phyloP scores from a whole-genome alignment of 2,888 invertebrate species.

The Spodoptera littoralis region DNA sequence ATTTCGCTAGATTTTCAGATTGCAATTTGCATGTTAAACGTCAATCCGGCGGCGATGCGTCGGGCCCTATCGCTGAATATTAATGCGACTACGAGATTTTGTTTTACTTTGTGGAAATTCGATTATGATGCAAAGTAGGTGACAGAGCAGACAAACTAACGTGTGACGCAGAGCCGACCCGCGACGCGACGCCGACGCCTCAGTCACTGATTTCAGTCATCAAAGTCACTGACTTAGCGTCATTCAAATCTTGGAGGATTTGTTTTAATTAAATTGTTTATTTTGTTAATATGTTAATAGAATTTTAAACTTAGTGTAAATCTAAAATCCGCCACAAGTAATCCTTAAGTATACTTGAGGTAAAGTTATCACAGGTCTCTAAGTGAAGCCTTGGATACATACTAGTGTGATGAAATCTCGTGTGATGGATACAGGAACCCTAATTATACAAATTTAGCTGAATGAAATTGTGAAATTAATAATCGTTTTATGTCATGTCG shows the following conservation, averaged over 20 bases:
- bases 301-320: constrained; percentile 6
- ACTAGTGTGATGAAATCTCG: constrained; percentile 44
- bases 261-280: constrained; percentile 13
- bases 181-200: too few relatives aligned
- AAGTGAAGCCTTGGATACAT: too few relatives aligned
- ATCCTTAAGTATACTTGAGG: constrained; percentile 51
- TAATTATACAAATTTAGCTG: constrained; percentile 39
- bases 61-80: constrained; percentile 87
- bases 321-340: constrained; percentile 63
- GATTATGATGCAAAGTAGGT: constrained; percentile 88
- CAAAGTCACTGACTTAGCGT: constrained; percentile 33
- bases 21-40: constrained; percentile 89
- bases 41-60: constrained; percentile 86
- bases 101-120: constrained; percentile 88
- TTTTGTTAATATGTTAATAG: constrained; percentile 26
- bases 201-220: constrained; percentile 9
- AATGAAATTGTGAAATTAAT: constrained; percentile 43
- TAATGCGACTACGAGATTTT: constrained; percentile 86
- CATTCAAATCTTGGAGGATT: constrained; percentile 11
- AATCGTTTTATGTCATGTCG: constrained; percentile 36
- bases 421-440: constrained; percentile 51
- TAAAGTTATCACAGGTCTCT: too few relatives aligned
- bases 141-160: constrained; percentile 59
- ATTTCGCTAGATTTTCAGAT: constrained; percentile 87
- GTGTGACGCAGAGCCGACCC: constrained; percentile 9